Conservation (phyloP, 1,140 invertebrate species). For the Bombus confusus region DNA sequence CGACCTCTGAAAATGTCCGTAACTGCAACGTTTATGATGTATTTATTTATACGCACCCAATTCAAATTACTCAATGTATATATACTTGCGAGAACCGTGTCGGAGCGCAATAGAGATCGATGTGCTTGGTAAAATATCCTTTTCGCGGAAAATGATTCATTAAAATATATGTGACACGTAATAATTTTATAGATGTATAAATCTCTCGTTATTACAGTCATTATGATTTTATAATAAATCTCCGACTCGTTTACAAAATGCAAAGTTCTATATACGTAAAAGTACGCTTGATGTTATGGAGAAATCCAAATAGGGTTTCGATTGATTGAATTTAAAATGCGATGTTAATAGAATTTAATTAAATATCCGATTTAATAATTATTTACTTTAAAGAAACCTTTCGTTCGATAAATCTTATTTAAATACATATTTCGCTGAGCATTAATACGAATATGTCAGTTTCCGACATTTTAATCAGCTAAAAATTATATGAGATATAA, state of each 20-base stretch:
- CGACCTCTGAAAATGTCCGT: constrained; percentile 41
- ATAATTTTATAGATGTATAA: background rate
- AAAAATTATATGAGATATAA: too few species aligned
- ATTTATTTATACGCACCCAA: background rate
- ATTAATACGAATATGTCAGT: background rate
- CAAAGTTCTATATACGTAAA: background rate
- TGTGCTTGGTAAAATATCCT: background rate
- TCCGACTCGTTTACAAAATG: background rate
- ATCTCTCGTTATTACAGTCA: background rate
- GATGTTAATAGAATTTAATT: background rate
- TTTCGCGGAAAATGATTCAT: background rate
- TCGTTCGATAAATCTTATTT: background rate
- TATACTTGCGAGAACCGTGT: background rate
- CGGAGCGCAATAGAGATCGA: too few species aligned
- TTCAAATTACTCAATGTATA: background rate
- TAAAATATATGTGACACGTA: background rate
- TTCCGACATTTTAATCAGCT: too few species aligned
- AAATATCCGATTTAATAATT: background rate
- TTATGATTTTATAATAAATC: background rate
- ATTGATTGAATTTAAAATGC: background rate
- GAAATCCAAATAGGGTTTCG: background rate
- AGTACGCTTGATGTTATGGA: background rate
- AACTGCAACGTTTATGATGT: constrained; percentile 32
- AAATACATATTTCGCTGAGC: background rate
- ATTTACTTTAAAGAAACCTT: background rate